Conservation (phyloP, 2,113 vertebrate species). For the Mungos mungo region DNA sequence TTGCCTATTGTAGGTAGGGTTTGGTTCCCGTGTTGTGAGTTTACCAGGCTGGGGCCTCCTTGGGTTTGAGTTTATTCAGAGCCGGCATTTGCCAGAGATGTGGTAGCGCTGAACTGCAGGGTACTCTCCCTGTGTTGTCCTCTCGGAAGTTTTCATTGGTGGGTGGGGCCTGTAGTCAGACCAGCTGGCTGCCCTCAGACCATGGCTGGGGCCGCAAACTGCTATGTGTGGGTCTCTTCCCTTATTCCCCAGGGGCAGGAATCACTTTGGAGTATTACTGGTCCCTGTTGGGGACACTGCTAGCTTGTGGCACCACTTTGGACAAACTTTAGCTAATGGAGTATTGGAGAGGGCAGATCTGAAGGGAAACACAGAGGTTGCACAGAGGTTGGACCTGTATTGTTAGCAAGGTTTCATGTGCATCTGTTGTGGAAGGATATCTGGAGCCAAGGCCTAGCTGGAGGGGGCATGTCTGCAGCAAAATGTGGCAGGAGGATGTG, state of each 20-base stretch:
- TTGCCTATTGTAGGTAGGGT: not conserved
- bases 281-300: not conserved
- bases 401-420: not conserved
- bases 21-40: not conserved
- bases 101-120: not conserved
- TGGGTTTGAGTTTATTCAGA: not conserved
- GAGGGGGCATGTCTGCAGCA: not conserved
- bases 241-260: not conserved
- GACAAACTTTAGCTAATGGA: not conserved
- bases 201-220: not conserved
- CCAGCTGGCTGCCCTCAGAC: not conserved
- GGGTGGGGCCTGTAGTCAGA: not conserved
- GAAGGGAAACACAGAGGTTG: not conserved
- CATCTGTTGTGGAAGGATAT: not conserved
- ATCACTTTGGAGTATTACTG: not conserved
- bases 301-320: not conserved
- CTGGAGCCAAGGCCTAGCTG: not conserved
- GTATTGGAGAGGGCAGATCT: not conserved
- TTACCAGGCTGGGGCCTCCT: not conserved
- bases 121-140: not conserved
- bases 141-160: not conserved
- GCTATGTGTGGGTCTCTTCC: not conserved
- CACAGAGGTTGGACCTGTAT: not conserved
- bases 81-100: not conserved
- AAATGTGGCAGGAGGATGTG: not conserved